phyloP scores from a whole-genome alignment of 2,797 vertebrate species.

The Trachurus trachurus region DNA sequence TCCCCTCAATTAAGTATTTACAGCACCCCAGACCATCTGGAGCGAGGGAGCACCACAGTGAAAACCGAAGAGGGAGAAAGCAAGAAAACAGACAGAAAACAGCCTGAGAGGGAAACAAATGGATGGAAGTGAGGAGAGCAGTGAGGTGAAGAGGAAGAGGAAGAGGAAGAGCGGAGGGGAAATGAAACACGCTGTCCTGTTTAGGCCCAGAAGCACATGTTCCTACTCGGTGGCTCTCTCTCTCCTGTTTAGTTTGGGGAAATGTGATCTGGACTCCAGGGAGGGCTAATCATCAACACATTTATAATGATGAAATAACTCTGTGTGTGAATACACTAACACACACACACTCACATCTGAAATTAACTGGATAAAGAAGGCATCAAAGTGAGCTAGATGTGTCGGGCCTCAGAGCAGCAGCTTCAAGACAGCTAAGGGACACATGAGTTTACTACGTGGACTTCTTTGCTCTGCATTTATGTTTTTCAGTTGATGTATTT shows the following conservation, averaged over 20 bases:
- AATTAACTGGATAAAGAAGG: constrained; percentile 56
- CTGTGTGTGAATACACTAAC: neutral
- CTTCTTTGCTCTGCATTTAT: neutral
- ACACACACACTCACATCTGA: constrained; percentile 24
- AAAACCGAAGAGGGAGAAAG: constrained; percentile 21
- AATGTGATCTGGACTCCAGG: constrained; percentile 57
- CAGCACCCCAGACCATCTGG: constrained; percentile 68
- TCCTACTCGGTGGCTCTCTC: constrained; percentile 50
- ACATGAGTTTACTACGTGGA: neutral
- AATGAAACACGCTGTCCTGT: constrained; percentile 47
- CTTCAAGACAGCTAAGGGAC: constrained; percentile 28
- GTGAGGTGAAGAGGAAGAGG: constrained; percentile 19
- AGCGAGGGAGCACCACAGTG: constrained; percentile 28
- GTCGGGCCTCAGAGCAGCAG: constrained; percentile 26
- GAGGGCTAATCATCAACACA: constrained; percentile 67
- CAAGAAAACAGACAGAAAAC: constrained; percentile 14
- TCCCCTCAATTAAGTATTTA: constrained; percentile 77
- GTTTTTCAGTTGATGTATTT: too few species aligned
- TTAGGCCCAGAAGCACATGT: constrained; percentile 46
- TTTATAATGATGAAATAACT: constrained; percentile 49
- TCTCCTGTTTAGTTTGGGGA: constrained; percentile 58
- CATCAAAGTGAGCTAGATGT: constrained; percentile 40
- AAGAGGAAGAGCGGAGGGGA: constrained; percentile 23
- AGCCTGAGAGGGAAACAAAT: constrained; percentile 36
- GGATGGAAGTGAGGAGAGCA: constrained; percentile 26